Conservation (phyloP, 2,797 vertebrate genomes). For the Diglossa cyanea region DNA sequence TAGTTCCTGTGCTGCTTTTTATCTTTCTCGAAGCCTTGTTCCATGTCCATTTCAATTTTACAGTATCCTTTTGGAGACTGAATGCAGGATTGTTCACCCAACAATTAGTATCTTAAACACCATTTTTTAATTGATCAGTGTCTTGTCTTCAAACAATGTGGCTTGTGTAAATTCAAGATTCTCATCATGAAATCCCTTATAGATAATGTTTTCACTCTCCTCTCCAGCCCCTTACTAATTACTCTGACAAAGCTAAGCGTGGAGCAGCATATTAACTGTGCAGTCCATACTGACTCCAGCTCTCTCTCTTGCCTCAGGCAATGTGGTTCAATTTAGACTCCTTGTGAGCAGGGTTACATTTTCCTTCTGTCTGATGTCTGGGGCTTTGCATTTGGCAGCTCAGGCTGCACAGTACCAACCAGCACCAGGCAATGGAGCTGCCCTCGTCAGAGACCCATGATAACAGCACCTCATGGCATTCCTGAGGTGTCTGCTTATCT, state of each 20-base stretch:
- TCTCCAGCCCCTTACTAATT: neutral
- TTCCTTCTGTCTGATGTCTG: neutral
- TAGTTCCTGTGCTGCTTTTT: neutral
- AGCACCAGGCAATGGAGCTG: neutral
- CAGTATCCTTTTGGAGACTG: neutral
- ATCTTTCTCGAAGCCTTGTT: neutral
- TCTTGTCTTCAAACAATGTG: neutral
- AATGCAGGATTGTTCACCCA: neutral
- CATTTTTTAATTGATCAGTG: neutral
- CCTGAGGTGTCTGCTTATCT: neutral
- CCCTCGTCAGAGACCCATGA: rapidly evolving
- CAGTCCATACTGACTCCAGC: neutral
- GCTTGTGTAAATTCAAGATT: neutral
- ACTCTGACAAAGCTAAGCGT: neutral
- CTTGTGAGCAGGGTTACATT: neutral
- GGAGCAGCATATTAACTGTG: neutral
- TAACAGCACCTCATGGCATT: neutral
- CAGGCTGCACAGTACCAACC: neutral
- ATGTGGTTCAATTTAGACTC: neutral
- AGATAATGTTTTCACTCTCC: neutral
- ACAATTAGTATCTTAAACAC: neutral
- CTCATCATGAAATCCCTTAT: neutral
- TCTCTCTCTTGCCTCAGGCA: neutral
- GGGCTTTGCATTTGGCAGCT: constrained; percentile 6
- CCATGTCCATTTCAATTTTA: neutral